phyloP scores from a whole-genome alignment of 2,888 invertebrate genomes.

The Eulithis prunata region DNA sequence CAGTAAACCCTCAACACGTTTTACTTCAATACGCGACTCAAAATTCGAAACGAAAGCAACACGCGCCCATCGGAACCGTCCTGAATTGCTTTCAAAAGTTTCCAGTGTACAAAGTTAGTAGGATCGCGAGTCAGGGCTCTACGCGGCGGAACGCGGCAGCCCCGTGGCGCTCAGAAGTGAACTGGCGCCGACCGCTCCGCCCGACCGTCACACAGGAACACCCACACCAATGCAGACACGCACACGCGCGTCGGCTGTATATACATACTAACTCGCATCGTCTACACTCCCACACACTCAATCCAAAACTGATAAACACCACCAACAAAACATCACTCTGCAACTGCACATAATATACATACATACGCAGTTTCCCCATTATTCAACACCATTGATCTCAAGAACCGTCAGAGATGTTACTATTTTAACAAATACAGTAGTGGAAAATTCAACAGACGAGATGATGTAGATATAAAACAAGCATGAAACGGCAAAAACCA shows the following conservation, averaged over 20 bases:
- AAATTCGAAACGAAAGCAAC: conserved; percentile 58
- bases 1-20: conserved; percentile 61
- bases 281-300: conserved; percentile 52
- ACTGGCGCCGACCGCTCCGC: conserved; percentile 66
- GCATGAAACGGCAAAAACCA: conserved; percentile 41
- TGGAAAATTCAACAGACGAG: conserved; percentile 30
- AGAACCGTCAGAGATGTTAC: conserved; percentile 16
- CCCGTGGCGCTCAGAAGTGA: conserved; percentile 74
- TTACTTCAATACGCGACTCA: conserved; percentile 56
- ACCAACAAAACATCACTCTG: conserved; percentile 73
- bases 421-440: conserved; percentile 25
- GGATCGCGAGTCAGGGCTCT: conserved; percentile 73
- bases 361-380: conserved; percentile 50
- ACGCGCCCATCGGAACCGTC: conserved; percentile 59
- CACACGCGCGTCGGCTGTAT: conserved; percentile 49
- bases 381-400: conserved; percentile 45
- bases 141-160: conserved; percentile 71
- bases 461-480: conserved; percentile 34
- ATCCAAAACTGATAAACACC: conserved; percentile 75
- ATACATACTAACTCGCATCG: conserved; percentile 47
- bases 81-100: conserved; percentile 78
- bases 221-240: conserved; percentile 61
- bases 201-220: conserved; percentile 70
- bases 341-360: conserved; percentile 67
- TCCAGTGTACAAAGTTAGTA: conserved; percentile 81